Percentiles rank a stretch among this genome's conserved stretches.
Evolutionary conservation across 2,113 vertebrate genomes (phyloP).

Genomic region (Pelvicachromis taeniatus): DNA sequence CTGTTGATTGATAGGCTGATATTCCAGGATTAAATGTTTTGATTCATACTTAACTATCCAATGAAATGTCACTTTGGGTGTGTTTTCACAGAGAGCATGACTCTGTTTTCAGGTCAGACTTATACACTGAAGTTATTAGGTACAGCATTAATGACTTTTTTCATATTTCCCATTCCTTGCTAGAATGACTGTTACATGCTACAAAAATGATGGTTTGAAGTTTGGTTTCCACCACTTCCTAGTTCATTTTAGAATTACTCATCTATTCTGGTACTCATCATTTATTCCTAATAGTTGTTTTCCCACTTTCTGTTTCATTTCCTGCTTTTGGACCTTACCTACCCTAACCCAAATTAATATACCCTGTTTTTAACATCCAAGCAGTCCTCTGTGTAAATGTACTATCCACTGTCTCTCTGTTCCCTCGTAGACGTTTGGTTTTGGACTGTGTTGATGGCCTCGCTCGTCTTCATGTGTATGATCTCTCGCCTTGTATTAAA

Average conservation of each 20-base stretch:
- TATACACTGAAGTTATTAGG: not conserved
- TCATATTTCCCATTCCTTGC: not conserved
- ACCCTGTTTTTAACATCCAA: not conserved
- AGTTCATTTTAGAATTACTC: not conserved
- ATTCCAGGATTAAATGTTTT: not conserved
- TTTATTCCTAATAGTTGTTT: not conserved
- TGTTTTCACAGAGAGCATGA: not conserved
- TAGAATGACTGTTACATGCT: not conserved
- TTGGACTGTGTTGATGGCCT: not conserved
- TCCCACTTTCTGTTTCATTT: not conserved
- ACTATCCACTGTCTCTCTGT: not conserved
- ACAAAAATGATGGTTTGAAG: not conserved
- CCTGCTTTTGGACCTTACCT: not conserved
- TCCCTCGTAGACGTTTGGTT: not conserved
- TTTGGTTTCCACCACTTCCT: not conserved
- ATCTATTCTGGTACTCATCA: too few relatives aligned
- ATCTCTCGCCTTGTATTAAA: not conserved
- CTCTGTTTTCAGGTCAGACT: not conserved
- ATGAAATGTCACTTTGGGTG: not conserved
- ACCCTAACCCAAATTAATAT: not conserved
- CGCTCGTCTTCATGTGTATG: not conserved
- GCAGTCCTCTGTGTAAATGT: not conserved
- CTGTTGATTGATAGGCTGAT: not conserved
- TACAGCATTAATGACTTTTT: not conserved
- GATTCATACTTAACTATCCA: not conserved